These are phyloP conservation scores for Chauna torquata DNA, from an alignment of 2,113 vertebrate genomes.

Conservation along the genomic window DNA sequence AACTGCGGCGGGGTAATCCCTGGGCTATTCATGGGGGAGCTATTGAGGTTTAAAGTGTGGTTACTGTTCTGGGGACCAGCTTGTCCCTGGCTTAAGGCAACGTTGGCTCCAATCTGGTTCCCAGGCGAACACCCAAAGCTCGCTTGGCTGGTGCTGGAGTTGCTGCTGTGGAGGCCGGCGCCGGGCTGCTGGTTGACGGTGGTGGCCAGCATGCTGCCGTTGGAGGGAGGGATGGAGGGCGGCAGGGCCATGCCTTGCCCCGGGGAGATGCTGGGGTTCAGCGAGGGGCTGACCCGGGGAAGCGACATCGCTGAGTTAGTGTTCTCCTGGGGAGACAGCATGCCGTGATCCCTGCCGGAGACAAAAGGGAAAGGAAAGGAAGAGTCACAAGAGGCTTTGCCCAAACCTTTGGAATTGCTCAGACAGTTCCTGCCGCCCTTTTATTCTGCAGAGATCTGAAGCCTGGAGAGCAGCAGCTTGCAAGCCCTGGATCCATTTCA, in stretches of 20 bases:
- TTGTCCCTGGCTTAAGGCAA: constrained; percentile 81
- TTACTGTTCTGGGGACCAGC: constrained; percentile 73
- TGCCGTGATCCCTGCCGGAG: constrained; percentile 88
- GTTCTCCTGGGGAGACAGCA: constrained; percentile 94
- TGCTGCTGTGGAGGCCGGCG: constrained; percentile 79
- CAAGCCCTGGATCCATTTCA: not conserved
- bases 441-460: not conserved
- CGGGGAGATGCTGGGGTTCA: constrained; percentile 77
- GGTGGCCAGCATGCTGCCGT: constrained; percentile 71
- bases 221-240: constrained; percentile 76
- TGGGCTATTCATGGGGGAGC: constrained; percentile 87
- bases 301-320: constrained; percentile 86
- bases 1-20: constrained; percentile 89
- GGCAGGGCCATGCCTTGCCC: constrained; percentile 77
- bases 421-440: not conserved
- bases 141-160: constrained; percentile 75
- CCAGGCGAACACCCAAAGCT: constrained; percentile 76
- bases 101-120: constrained; percentile 75
- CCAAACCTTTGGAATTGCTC: not conserved
- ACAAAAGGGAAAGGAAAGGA: not conserved
- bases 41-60: constrained; percentile 71
- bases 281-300: constrained; percentile 78
- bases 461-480: not conserved
- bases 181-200: constrained; percentile 77
- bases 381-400: not conserved